Evolutionary conservation across 2,888 invertebrate genomes (phyloP).

Genomic region (Xanthia icteritia): DNA sequence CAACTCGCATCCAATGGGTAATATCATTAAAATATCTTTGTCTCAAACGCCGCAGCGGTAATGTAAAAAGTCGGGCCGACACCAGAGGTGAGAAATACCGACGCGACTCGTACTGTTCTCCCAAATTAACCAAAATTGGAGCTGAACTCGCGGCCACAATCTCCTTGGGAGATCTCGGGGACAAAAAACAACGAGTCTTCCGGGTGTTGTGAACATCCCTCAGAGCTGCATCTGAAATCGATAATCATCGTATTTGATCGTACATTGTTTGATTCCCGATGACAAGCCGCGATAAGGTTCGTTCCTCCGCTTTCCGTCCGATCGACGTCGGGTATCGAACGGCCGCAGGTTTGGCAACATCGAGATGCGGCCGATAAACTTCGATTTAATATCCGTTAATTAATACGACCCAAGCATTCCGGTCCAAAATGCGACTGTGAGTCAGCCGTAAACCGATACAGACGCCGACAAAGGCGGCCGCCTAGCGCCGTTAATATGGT

Average conservation of each 20-base stretch:
- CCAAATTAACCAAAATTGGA: slow-evolving; percentile 81
- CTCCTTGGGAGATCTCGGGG: slow-evolving; percentile 71
- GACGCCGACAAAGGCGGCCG: slow-evolving; percentile 87
- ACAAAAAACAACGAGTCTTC: slow-evolving; percentile 69
- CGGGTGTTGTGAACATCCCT: slow-evolving; percentile 74
- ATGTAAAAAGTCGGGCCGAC: slow-evolving; percentile 84
- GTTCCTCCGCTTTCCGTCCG: slow-evolving; percentile 79
- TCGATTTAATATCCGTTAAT: slow-evolving; percentile 90
- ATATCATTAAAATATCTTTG: slow-evolving; percentile 90
- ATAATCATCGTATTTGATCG: slow-evolving; percentile 87
- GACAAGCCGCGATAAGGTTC: slow-evolving; percentile 86
- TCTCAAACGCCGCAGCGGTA: slow-evolving; percentile 86
- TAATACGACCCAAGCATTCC: slow-evolving; percentile 89
- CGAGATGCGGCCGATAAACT: slow-evolving; percentile 89
- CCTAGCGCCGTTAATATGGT: slow-evolving; percentile 88
- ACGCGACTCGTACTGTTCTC: slow-evolving; percentile 79
- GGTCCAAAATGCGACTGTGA: slow-evolving; percentile 86
- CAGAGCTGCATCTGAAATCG: slow-evolving; percentile 76
- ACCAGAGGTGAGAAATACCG: slow-evolving; percentile 88
- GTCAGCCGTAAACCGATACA: slow-evolving; percentile 85
- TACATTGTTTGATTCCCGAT: slow-evolving; percentile 88
- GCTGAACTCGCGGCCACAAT: slow-evolving; percentile 73
- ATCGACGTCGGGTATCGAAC: slow-evolving; percentile 75
- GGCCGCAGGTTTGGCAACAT: slow-evolving; percentile 89
- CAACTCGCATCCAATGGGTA: slow-evolving; percentile 88